Evolutionary conservation across 2,888 invertebrate genomes (phyloP).

Genomic region (Ochropleura plecta): DNA sequence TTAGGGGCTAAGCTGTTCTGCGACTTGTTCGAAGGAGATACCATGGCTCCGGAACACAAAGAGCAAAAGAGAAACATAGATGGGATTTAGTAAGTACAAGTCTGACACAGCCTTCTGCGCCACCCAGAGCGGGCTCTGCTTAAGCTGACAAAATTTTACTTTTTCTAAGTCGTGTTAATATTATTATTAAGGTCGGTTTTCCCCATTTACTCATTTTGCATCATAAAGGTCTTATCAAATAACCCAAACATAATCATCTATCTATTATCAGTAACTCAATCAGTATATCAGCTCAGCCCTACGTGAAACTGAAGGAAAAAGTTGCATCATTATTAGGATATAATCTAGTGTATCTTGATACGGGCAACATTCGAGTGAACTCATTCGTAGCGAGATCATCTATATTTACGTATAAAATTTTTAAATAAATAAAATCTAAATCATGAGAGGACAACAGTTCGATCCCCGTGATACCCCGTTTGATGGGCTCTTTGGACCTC

Average conservation of each 20-base stretch:
- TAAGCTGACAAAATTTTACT: too few relatives aligned
- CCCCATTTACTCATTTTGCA: not conserved
- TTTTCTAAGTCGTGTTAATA: too few relatives aligned
- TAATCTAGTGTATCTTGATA: constrained; percentile 2
- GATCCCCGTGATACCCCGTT: constrained; percentile 18
- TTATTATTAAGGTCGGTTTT: too few relatives aligned
- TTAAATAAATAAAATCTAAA: not conserved
- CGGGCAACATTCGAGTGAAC: constrained; percentile 11
- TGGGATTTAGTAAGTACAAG: too few relatives aligned
- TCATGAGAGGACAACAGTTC: constrained; percentile 12
- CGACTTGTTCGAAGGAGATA: too few relatives aligned
- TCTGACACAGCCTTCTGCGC: too few relatives aligned
- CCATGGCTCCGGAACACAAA: too few relatives aligned
- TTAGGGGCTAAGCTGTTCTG: too few relatives aligned
- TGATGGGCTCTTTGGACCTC: not conserved
- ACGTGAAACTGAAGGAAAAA: constrained; percentile 20
- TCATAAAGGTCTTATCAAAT: not conserved
- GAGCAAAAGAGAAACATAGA: too few relatives aligned
- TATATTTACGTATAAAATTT: too few relatives aligned
- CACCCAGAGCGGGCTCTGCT: too few relatives aligned
- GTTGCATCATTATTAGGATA: constrained; percentile 30
- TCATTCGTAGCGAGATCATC: constrained; percentile 17
- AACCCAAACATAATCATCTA: not conserved
- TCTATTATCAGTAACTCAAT: not conserved
- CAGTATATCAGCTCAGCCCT: constrained; percentile 22